A percentile compares a stretch with the other conserved stretches of the same genome.
Evolutionary conservation across 2,113 vertebrate species (phyloP).

Genomic region (Chaenocephalus aceratus): DNA sequence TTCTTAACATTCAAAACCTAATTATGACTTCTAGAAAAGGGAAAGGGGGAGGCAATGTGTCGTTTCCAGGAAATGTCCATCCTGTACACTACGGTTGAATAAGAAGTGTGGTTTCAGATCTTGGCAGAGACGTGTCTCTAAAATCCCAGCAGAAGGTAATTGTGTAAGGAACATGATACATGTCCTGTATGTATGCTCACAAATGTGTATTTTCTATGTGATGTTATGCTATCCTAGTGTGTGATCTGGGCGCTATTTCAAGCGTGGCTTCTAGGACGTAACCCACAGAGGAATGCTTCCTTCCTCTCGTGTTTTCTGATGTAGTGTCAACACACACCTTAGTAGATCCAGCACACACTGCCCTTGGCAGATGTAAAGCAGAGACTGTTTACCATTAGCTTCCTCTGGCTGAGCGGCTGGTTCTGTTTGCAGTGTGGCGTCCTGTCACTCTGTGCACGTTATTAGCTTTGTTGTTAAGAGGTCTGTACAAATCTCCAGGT

Average conservation of each 20-base stretch:
- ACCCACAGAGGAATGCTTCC: conserved; percentile 28
- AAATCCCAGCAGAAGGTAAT: conserved; percentile 29
- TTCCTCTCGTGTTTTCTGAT: conserved; percentile 3
- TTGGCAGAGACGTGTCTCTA: conserved; percentile 23
- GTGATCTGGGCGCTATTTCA: conserved; percentile 8
- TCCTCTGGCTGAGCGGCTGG: background rate
- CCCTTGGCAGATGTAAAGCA: conserved; percentile 12
- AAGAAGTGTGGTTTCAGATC: conserved; percentile 37
- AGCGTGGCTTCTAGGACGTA: background rate
- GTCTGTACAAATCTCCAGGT: background rate
- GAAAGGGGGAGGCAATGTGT: background rate
- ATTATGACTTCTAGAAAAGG: conserved; percentile 9
- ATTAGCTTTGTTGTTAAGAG: background rate
- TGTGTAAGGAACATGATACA: conserved; percentile 63
- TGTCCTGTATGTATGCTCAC: conserved; percentile 34
- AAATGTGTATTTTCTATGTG: conserved; percentile 1
- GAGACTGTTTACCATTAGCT: conserved; percentile 9
- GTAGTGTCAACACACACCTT: conserved; percentile 14
- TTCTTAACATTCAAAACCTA: background rate
- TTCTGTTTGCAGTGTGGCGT: background rate
- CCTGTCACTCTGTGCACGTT: background rate
- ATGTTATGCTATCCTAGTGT: background rate
- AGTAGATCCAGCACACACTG: conserved; percentile 12
- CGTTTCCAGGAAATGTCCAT: conserved; percentile 55
- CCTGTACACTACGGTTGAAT: conserved; percentile 19